Evolutionary conservation across 1,140 invertebrate species (phyloP).

Genomic region (Rhopalosiphum maidis): DNA sequence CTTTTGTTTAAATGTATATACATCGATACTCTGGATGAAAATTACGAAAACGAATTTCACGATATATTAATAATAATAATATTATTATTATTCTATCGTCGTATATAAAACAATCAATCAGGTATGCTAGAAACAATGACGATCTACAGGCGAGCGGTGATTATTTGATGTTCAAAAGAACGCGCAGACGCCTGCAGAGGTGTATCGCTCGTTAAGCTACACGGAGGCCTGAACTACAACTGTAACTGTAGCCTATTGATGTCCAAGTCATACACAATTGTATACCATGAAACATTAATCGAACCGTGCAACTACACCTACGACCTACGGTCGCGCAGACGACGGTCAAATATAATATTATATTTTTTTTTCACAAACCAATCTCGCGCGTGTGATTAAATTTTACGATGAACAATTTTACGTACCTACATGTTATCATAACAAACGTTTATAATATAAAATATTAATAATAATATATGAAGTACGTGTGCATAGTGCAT

Average conservation of each 20-base stretch:
- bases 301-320: not conserved
- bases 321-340: not conserved
- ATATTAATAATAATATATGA: too few relatives aligned
- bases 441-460: not conserved
- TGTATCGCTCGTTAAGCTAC: not conserved
- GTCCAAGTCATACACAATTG: not conserved
- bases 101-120: not conserved
- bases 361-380: not conserved
- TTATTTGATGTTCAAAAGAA: not conserved
- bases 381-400: not conserved
- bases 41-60: not conserved
- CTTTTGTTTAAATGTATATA: not conserved
- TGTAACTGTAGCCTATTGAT: not conserved
- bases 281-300: not conserved
- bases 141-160: not conserved
- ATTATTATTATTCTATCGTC: not conserved
- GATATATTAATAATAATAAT: not conserved
- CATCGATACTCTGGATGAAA: not conserved
- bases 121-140: not conserved
- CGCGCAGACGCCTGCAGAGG: not conserved
- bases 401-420: not conserved
- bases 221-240: not conserved
- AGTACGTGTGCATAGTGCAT: not conserved
- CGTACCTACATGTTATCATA: not conserved
- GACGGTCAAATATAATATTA: not conserved